Percentiles rank a stretch among this genome's conserved stretches.
Evolutionary conservation across 2,113 vertebrate species (phyloP).

Genomic region (Pristiophorus japonicus): DNA sequence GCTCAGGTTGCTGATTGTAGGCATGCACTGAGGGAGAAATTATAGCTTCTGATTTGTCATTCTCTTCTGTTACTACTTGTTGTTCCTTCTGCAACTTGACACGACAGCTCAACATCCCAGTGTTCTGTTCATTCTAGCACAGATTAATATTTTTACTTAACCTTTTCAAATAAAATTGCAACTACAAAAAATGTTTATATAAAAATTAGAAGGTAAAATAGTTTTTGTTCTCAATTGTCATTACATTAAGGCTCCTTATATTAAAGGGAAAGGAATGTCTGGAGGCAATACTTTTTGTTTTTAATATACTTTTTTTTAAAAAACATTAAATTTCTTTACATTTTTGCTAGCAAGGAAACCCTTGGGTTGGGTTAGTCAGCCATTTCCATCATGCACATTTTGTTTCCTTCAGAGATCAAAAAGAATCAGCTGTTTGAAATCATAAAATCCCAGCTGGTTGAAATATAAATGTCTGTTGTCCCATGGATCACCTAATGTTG

Average conservation of each 20-base stretch:
- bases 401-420: neutral
- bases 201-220: neutral
- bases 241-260: no score
- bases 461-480: neutral
- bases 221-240: neutral
- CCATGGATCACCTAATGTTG: neutral
- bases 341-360: neutral
- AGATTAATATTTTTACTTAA: neutral
- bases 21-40: neutral
- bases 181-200: neutral
- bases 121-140: neutral
- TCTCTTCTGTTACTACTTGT: neutral
- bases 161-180: neutral
- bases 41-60: neutral
- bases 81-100: neutral
- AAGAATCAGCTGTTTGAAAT: neutral
- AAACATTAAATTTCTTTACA: neutral
- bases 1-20: neutral
- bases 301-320: neutral
- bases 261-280: neutral
- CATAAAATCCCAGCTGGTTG: neutral
- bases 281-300: neutral
- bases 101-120: neutral
- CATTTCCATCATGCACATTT: neutral
- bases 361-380: neutral